Evolutionary conservation across 2,797 vertebrate genomes (phyloP), one percentile per base, ranked within the genome.

Genomic region (Mareca strepera): DNA sequence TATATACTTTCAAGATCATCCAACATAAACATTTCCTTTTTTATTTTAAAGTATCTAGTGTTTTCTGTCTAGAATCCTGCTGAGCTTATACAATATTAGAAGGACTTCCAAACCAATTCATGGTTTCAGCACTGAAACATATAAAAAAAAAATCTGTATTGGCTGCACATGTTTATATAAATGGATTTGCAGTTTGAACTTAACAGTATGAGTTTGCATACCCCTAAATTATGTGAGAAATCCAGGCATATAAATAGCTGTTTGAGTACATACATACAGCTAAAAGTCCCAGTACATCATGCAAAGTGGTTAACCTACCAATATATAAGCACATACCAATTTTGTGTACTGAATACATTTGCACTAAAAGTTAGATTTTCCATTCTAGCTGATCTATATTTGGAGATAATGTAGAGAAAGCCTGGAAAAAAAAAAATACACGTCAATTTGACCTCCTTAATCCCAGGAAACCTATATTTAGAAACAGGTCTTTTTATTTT

Each of bases 191-290:
- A 66, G 72, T 93, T 85, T 92, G 80, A 83, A 96, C 88, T 75
- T 59, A 90, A 33, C 33, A 82, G 50, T 62, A 75, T 74, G 92
- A 91, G 56, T 23, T 63, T 74, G 26, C 7, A 7, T 50, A 90
- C 66, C 85, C 90, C 58, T 72, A 83, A 86, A 94, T 95, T 95
- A 92, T 46, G 41, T 88, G 76, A 93, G 86, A 94, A 93, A 73
- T 75, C n/a, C 31, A 31, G 50, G 46, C 29, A 69, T n/a, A 93
- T 62, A 95, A 96, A 91, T 89, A 91, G 58, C 58, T 82, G 63
- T 73, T 50, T 77, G 50, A 75, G 17, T 72, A 72, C 46, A 68
- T 68, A 72, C 46, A 68, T 66, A 60, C 3, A 3, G 74, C 82
- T 92, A 31, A 39, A 92, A 85, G 26, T 58, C 37, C 44, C 73